Evolutionary conservation across 2,888 invertebrate genomes (phyloP).

Genomic region (Ganaspis brasiliensis): DNA sequence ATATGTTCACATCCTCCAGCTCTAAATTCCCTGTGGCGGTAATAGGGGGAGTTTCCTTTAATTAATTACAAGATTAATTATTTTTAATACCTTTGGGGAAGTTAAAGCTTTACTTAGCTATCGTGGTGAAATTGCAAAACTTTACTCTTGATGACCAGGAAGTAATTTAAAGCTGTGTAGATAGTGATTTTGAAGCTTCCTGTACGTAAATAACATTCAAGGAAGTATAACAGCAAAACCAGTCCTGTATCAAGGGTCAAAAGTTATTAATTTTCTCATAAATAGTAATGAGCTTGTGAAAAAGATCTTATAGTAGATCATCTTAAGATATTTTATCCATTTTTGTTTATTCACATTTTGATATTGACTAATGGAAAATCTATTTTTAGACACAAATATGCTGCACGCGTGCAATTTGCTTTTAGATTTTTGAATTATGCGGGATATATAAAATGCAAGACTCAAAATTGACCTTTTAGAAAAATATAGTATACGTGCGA

Average conservation of each 20-base stretch:
- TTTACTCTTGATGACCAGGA: constrained; percentile 11
- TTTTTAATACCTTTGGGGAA: neutral
- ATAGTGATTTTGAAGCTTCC: neutral
- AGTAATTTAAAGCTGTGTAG: constrained; percentile 17
- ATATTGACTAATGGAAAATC: constrained; percentile 1
- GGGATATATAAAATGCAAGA: neutral
- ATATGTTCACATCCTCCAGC: too few relatives aligned
- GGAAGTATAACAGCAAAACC: constrained; percentile 18
- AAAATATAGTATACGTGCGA: neutral
- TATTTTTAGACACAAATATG: too few relatives aligned
- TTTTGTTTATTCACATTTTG: neutral
- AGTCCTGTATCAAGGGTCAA: neutral
- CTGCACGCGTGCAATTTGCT: too few relatives aligned
- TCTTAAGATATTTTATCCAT: neutral
- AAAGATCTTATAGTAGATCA: neutral
- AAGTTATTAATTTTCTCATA: constrained; percentile 33
- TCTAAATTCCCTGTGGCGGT: neutral
- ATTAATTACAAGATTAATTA: constrained; percentile 13
- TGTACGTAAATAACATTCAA: constrained; percentile 20
- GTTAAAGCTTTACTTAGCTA: constrained; percentile 5
- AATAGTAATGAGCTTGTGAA: constrained; percentile 17
- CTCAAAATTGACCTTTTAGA: neutral
- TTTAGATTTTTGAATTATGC: too few relatives aligned
- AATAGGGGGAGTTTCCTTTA: constrained; percentile 2
- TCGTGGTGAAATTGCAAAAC: constrained; percentile 7